Base-by-base conservation (phyloP, 1,140 invertebrate genomes). In the Samia ricini region DNA sequence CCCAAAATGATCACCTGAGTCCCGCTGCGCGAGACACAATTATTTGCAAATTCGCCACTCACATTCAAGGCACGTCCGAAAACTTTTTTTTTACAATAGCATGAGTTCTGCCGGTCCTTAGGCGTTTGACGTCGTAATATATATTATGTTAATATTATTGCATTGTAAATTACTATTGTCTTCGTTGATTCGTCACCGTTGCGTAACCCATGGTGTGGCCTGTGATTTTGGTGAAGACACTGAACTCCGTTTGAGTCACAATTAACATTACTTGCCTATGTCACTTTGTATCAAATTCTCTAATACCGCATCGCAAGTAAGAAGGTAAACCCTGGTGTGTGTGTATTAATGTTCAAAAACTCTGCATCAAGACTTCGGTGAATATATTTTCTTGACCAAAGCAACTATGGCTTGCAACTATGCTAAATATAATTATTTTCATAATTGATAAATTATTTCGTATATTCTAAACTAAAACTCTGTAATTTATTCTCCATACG, bases 61-160 rank as follows among this genome's bases (percentile, higher is more conserved):
- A 68, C 61, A 86, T 83, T 79, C 80, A 52, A 56, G 68, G 70
- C 81, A 84, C 83, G 83, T 24, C 20, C 48, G 22, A 19, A 42
- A 12, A 20, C 66, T 66, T 69, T 77, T 77, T 81, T 81, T 81
- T 81, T 77, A 86, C 81, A 84, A 83, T 84, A 72, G 69, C 50
- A 54, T 29, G 64, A 23, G 50, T 23, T 52, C 33, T 42, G 33
- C 33, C 50, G 50, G 10, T 21, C 52, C 52, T 24, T 23, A 52
- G 52, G n/a, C 68, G 51, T 52, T 69, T 71, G 71, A 74, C 68
- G 68, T 68, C 18, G 50, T 33, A 52, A 75, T 76, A 71, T 68
- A 71, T 77, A 72, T 74, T 83, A 83, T 83, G 80, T 63, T 83
- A 79, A 83, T 85, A 36, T 20, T 24, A 56, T 19, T 56, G 56